phyloP scores from a whole-genome alignment of 2,888 invertebrate species.

The Fissipunctia ypsillon region DNA sequence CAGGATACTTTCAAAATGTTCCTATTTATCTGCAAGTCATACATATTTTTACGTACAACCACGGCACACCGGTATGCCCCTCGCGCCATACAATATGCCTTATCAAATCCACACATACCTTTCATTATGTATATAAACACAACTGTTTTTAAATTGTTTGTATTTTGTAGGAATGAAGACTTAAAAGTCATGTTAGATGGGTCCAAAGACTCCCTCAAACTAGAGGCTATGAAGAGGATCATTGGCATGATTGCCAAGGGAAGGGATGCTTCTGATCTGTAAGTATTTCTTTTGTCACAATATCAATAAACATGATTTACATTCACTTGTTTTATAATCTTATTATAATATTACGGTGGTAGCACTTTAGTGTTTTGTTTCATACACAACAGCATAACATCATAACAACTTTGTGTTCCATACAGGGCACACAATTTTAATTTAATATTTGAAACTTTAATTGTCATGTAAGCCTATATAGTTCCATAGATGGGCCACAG shows the following conservation, averaged over 20 bases:
- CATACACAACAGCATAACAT: not conserved
- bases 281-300: slow-evolving; percentile 66
- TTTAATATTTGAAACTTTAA: not conserved
- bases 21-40: too few species aligned
- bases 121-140: too few species aligned
- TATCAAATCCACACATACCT: not conserved
- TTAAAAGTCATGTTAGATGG: slow-evolving; percentile 99
- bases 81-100: not conserved
- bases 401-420: not conserved
- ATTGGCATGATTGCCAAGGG: slow-evolving; percentile 99
- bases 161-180: slow-evolving; percentile 95
- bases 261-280: slow-evolving; percentile 98
- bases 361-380: not conserved
- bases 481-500: too few species aligned
- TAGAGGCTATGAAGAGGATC: slow-evolving; percentile 99
- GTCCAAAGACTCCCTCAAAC: slow-evolving; percentile 98
- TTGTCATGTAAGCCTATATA: too few species aligned
- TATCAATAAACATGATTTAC: not conserved
- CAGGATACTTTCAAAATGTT: not conserved
- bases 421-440: not conserved
- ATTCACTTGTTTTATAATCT: too few species aligned
- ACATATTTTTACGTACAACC: not conserved
- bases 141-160: not conserved
- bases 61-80: too few species aligned
- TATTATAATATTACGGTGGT: too few species aligned